Conservation (phyloP, 2,797 vertebrate genomes). For the Lithobates sylvaticus region DNA sequence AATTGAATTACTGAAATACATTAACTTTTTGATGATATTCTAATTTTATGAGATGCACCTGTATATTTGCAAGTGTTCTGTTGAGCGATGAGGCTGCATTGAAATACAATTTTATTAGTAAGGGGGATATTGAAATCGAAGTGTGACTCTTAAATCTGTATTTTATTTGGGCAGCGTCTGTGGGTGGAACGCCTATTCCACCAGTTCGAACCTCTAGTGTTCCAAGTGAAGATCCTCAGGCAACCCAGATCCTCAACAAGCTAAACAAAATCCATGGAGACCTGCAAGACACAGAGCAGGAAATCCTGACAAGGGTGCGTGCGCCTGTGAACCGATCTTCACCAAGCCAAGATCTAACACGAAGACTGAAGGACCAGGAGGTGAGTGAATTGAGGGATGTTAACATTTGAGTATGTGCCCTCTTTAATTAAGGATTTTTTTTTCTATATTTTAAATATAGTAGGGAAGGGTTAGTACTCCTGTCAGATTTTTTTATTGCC, state of each 20-base stretch:
- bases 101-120: neutral
- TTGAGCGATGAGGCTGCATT: neutral
- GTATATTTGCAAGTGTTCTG: no score
- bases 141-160: neutral
- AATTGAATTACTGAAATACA: no score
- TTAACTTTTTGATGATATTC: no score
- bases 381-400: slow-evolving; percentile 70
- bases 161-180: slow-evolving; percentile 6
- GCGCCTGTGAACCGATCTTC: slow-evolving; percentile 80
- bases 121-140: neutral
- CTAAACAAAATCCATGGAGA: slow-evolving; percentile 82
- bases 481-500: no score
- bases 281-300: slow-evolving; percentile 79
- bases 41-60: no score
- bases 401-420: no score
- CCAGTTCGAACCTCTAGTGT: slow-evolving; percentile 53
- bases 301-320: slow-evolving; percentile 80
- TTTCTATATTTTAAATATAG: no score
- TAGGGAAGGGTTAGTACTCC: no score
- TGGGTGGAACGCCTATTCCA: slow-evolving; percentile 38
- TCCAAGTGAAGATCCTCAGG: slow-evolving; percentile 77
- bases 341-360: slow-evolving; percentile 82
- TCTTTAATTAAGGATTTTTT: no score
- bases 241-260: slow-evolving; percentile 75
- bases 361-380: slow-evolving; percentile 86